phyloP scores from a whole-genome alignment of 1,140 invertebrate species.

The Notospermus geniculatus region DNA sequence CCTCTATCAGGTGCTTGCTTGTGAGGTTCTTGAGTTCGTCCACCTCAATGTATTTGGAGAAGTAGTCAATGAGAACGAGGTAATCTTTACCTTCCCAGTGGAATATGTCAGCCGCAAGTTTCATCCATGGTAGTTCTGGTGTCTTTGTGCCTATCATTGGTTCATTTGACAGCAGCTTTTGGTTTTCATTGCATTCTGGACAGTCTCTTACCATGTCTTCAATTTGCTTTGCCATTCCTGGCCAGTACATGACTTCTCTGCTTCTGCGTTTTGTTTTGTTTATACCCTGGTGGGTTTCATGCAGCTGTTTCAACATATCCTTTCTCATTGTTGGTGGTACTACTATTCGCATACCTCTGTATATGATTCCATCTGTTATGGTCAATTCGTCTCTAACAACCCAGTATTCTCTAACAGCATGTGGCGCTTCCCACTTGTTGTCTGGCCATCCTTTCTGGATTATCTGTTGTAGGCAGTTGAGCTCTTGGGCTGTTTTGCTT shows the following conservation, averaged over 20 bases:
- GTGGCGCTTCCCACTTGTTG: not conserved
- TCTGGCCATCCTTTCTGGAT: slow-evolving; percentile 24
- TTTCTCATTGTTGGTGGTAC: slow-evolving; percentile 19
- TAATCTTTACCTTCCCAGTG: slow-evolving; percentile 6
- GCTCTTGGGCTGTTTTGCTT: not conserved
- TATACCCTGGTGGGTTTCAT: slow-evolving; percentile 25
- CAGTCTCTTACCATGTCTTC: slow-evolving; percentile 25
- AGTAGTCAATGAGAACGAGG: not conserved
- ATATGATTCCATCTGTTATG: slow-evolving; percentile 21
- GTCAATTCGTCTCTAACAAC: slow-evolving; percentile 26
- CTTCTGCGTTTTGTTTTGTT: slow-evolving; percentile 24
- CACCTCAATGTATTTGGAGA: slow-evolving; percentile 10
- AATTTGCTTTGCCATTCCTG: slow-evolving; percentile 30
- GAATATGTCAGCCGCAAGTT: not conserved
- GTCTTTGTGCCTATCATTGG: slow-evolving; percentile 1
- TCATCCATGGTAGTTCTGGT: slow-evolving; percentile 4
- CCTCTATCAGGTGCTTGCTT: not conserved
- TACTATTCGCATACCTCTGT: slow-evolving; percentile 24
- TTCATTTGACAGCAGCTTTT: slow-evolving; percentile 5
- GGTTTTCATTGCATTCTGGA: slow-evolving; percentile 22
- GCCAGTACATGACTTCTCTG: slow-evolving; percentile 27
- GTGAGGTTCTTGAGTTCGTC: not conserved
- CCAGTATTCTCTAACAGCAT: slow-evolving; percentile 16
- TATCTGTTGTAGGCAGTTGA: slow-evolving; percentile 8
- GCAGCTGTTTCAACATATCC: slow-evolving; percentile 23